Evolutionary conservation across 1,140 invertebrate species (phyloP).

Genomic region (Megathymus violae): DNA sequence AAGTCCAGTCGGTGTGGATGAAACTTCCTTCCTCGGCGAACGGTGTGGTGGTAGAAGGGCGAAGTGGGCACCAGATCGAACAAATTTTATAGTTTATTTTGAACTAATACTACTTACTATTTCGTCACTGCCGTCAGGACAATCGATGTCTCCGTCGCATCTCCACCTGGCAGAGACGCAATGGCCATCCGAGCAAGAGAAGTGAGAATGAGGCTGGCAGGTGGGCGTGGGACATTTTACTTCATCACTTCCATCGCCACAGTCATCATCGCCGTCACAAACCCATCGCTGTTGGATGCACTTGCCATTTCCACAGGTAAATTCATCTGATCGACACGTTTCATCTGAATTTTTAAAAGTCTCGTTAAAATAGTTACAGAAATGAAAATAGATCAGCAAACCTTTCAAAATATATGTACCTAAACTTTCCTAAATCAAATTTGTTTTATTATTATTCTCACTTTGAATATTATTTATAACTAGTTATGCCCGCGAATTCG

Average conservation of each 20-base stretch:
- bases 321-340: conserved; percentile 94
- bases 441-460: no score
- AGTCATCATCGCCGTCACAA: conserved; percentile 95
- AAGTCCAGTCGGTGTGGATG: no score
- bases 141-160: conserved; percentile 95
- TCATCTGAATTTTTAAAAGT: conserved; percentile 87
- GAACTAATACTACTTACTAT: conserved; percentile 86
- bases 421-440: no score
- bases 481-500: no score
- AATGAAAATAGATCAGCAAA: no score
- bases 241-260: conserved; percentile 93
- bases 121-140: conserved; percentile 92
- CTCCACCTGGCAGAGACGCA: conserved; percentile 90
- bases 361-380: not conserved
- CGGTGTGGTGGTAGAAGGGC: no score
- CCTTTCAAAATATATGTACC: no score
- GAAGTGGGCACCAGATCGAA: no score
- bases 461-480: no score
- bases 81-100: no score
- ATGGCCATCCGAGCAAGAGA: conserved; percentile 87
- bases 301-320: conserved; percentile 94
- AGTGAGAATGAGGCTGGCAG: conserved; percentile 88
- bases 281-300: conserved; percentile 94
- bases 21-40: no score
- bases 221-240: conserved; percentile 88